phyloP scores from a whole-genome alignment of 2,888 invertebrate genomes.

The Drosophila trichaetosa region DNA sequence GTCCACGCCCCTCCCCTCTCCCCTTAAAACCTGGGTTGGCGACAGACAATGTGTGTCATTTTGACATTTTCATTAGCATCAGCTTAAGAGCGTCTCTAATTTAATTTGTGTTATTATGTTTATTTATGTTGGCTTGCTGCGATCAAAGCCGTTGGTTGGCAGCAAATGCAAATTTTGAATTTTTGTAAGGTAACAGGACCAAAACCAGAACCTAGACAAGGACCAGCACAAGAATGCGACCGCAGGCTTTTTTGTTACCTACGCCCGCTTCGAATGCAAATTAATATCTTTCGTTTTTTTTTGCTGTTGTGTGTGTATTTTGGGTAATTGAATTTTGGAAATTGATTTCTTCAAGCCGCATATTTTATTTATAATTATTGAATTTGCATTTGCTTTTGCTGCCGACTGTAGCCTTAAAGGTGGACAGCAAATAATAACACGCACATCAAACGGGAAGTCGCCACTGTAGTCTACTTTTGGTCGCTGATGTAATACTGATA shows the following conservation, averaged over 20 bases:
- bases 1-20: neutral
- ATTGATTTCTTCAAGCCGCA: constrained; percentile 37
- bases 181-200: neutral
- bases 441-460: constrained; percentile 1
- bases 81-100: constrained; percentile 61
- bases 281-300: constrained; percentile 31
- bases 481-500: constrained; percentile 69
- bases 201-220: neutral
- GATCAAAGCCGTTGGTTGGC: constrained; percentile 44
- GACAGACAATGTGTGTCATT: constrained; percentile 40
- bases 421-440: neutral
- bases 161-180: constrained; percentile 46
- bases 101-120: constrained; percentile 63
- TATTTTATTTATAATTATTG: constrained; percentile 39
- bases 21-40: neutral
- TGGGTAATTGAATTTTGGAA: constrained; percentile 55
- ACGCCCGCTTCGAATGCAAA: constrained; percentile 44
- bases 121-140: constrained; percentile 46
- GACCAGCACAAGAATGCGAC: neutral
- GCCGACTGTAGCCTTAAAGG: neutral
- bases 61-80: constrained; percentile 50
- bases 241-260: neutral
- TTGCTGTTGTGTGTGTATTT: constrained; percentile 18
- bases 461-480: constrained; percentile 51
- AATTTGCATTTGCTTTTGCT: constrained; percentile 33